Evolutionary conservation across 2,797 vertebrate genomes (phyloP).

Genomic region (Pipistrellus kuhlii): DNA sequence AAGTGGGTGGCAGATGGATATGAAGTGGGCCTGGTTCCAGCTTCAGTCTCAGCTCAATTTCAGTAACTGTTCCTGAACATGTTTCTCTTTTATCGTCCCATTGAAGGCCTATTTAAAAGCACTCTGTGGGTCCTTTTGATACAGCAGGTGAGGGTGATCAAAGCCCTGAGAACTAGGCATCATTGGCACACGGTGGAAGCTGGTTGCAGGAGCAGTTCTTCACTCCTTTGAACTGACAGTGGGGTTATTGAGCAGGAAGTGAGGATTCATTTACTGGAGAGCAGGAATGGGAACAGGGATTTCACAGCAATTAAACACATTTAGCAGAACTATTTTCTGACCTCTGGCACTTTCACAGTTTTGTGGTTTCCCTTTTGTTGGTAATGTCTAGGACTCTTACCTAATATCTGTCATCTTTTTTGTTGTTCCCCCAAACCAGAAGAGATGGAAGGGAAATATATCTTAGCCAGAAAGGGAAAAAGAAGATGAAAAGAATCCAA

Average conservation of each 20-base stretch:
- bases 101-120: constrained; percentile 45
- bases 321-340: not conserved
- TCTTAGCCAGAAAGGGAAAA: not conserved
- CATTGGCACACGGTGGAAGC: not conserved
- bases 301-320: not conserved
- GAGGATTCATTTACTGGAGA: not conserved
- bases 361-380: not conserved
- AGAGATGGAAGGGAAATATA: not conserved
- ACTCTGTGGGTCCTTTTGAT: not conserved
- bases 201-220: not conserved
- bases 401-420: not conserved
- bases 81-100: not conserved
- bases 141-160: not conserved
- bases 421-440: not conserved
- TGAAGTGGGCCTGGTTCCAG: not conserved
- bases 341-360: not conserved
- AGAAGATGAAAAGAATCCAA: not conserved
- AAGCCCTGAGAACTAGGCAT: not conserved
- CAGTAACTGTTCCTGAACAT: not conserved
- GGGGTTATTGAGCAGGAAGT: not conserved
- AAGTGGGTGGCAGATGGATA: not conserved
- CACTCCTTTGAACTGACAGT: not conserved
- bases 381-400: not conserved
- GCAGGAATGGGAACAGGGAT: not conserved
- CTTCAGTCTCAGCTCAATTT: not conserved